phyloP scores from a whole-genome alignment of 2,888 invertebrate genomes.

The Fabriciana adippe region DNA sequence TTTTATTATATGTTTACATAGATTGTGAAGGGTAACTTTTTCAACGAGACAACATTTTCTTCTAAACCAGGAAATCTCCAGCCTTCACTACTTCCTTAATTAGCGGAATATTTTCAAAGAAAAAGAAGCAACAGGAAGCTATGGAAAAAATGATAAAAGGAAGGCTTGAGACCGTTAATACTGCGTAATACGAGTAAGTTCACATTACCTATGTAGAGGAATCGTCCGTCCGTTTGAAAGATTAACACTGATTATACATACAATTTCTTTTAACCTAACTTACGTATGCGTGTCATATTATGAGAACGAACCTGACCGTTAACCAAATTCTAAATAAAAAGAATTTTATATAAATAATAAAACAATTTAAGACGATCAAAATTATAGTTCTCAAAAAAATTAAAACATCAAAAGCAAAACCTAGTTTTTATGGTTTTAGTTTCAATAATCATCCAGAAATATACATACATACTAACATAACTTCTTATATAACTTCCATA shows the following conservation, averaged over 20 bases:
- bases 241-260: slow-evolving; percentile 24
- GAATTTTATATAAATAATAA: too few relatives aligned
- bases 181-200: slow-evolving; percentile 31
- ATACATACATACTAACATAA: neutral
- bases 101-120: slow-evolving; percentile 74
- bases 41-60: slow-evolving; percentile 69
- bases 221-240: slow-evolving; percentile 28
- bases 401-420: too few relatives aligned
- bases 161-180: slow-evolving; percentile 66
- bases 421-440: too few relatives aligned
- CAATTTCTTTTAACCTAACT: neutral
- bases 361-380: too few relatives aligned
- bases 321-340: too few relatives aligned
- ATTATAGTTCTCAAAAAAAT: too few relatives aligned
- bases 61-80: slow-evolving; percentile 76
- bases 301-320: too few relatives aligned
- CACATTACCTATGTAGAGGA: slow-evolving; percentile 33
- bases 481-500: neutral
- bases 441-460: too few relatives aligned
- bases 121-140: slow-evolving; percentile 72
- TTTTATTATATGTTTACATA: too few relatives aligned
- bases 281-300: too few relatives aligned
- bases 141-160: slow-evolving; percentile 61
- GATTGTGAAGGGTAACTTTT: slow-evolving; percentile 57
- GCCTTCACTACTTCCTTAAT: slow-evolving; percentile 76